Base-by-base conservation (phyloP, 2,888 invertebrate genomes). In the Lithophane socia region DNA sequence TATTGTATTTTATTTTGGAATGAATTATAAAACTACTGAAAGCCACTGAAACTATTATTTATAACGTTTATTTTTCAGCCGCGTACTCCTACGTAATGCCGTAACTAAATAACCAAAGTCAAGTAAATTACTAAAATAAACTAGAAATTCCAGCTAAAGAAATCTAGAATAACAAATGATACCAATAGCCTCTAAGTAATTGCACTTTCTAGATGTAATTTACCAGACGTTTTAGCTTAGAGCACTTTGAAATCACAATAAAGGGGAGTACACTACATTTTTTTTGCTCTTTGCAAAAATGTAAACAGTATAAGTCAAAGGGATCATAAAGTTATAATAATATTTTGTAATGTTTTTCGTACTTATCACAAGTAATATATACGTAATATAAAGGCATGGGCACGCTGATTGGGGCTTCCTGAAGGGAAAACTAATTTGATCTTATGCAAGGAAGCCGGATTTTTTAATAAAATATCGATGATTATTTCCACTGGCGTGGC, bases 131-230 rank as follows among this genome's bases (percentile, higher is more conserved):
- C 76, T 71, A 63, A 70, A 75, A 77, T 70, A 79, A 68, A 80
- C 71, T 66, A 75, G 79, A 73, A 81, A 72, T 73, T 80, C 64
- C 47, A 81, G 60, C 74, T 67, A 77, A 83, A 85, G 75, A 77
- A 82, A 75, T 77, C 69, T 80, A 83, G 85, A 79, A 84, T 81
- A 80, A 80, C 37, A 79, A 87, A 90, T 87, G 75, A 80, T 79
- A 79, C 73, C 80, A 85, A 86, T 85, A 86, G 76, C 66, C 64
- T 83, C 80, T 83, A 85, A 89, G 87, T 90, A 89, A 90, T 89
- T 90, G 84, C 79, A 61, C 76, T 82, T 81, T 74, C 79, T 81
- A 77, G 75, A 84, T 77, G 84, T 86, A 87, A 87, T 88, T 90
- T 77, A 83, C 77, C 47, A 84, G 82, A 82, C 77, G 74, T 86